A percentile compares a stretch with the other conserved stretches of the same genome.
Conservation (phyloP, 1,140 invertebrate species). For the Maniola jurtina region DNA sequence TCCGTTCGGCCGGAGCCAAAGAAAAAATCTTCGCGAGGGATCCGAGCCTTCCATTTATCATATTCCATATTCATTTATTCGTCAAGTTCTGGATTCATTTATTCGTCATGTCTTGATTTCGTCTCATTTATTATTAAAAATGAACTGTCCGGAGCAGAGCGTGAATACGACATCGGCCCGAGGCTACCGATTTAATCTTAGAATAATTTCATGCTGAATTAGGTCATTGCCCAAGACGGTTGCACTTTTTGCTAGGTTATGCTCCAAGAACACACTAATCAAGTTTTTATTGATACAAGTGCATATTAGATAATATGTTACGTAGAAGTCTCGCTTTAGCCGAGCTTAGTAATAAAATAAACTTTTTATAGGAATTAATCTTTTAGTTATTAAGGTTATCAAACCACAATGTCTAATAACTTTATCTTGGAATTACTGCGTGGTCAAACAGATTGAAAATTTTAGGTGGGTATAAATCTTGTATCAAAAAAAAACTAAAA, state of each 20-base stretch:
- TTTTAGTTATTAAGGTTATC: background rate
- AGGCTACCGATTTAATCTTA: constrained; percentile 74
- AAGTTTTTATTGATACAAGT: constrained; percentile 6
- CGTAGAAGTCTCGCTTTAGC: background rate
- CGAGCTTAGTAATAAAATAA: background rate
- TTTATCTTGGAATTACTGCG: too few relatives aligned
- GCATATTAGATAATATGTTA: background rate
- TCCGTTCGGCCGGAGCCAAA: constrained; percentile 74
- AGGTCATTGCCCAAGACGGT: constrained; percentile 49
- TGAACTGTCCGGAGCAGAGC: constrained; percentile 77
- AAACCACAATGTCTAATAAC: background rate
- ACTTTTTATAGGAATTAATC: background rate
- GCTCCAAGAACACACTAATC: constrained; percentile 1
- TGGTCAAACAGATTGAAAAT: too few relatives aligned
- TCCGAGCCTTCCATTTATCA: constrained; percentile 75
- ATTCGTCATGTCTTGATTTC: constrained; percentile 80
- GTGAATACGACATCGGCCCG: constrained; percentile 60
- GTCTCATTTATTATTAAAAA: constrained; percentile 81
- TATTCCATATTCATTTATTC: constrained; percentile 79
- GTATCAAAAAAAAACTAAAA: too few relatives aligned
- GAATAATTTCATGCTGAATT: constrained; percentile 73
- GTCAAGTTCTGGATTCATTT: constrained; percentile 80
- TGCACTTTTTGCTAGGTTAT: constrained; percentile 30
- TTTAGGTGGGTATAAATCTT: too few relatives aligned
- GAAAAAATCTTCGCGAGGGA: constrained; percentile 77